Evolutionary conservation across 2,888 invertebrate genomes (phyloP).

Genomic region (Eupithecia vulgata): DNA sequence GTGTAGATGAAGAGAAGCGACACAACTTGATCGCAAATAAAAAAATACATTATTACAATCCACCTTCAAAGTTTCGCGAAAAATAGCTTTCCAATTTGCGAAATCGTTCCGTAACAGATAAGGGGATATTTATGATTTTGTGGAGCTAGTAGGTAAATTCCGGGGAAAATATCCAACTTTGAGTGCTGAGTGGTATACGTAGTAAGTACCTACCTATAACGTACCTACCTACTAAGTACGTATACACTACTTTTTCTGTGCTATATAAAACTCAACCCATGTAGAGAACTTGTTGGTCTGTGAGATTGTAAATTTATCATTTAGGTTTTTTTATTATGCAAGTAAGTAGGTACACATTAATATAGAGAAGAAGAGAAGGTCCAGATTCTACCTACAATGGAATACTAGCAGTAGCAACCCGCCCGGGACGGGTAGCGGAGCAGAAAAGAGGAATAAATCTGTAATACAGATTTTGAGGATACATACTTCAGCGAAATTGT

Average conservation of each 20-base stretch:
- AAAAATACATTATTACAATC: constrained; percentile 23
- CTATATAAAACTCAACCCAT: too few relatives aligned
- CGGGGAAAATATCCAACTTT: not conserved
- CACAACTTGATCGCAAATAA: not conserved
- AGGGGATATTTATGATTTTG: constrained; percentile 58
- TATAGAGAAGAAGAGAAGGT: too few relatives aligned
- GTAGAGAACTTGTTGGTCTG: not conserved
- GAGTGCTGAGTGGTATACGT: too few relatives aligned
- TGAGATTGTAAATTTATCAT: not conserved
- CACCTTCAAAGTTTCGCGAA: constrained; percentile 24
- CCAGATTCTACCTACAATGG: not conserved
- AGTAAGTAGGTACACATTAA: too few relatives aligned
- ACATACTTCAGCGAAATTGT: constrained; percentile 1
- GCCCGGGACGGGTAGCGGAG: not conserved
- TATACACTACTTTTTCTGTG: too few relatives aligned
- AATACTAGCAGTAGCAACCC: not conserved
- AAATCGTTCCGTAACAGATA: constrained; percentile 51
- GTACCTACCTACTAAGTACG: too few relatives aligned
- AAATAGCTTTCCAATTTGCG: constrained; percentile 56
- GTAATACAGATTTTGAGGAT: not conserved
- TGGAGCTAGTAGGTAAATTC: constrained; percentile 43
- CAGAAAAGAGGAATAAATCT: not conserved
- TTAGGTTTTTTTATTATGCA: too few relatives aligned
- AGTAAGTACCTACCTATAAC: too few relatives aligned
- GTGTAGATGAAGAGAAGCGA: not conserved